A percentile compares a stretch with the other conserved stretches of the same genome.
These are phyloP conservation scores for Anolis sagrei DNA, from an alignment of 2,113 vertebrate species.

Conservation along the genomic window DNA sequence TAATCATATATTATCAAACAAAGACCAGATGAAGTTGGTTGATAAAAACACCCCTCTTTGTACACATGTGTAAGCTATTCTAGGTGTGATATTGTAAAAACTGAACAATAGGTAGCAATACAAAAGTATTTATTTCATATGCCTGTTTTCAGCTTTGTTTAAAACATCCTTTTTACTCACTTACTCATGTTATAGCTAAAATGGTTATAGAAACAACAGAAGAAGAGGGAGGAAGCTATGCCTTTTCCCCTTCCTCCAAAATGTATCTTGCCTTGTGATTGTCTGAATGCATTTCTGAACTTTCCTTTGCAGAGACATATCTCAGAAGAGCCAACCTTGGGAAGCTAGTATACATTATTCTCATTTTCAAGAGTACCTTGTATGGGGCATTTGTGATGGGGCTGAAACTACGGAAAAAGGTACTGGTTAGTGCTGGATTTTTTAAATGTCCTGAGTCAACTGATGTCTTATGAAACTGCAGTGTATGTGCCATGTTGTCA, in stretches of 20 bases:
- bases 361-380: slow-evolving; percentile 57
- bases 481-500: background rate
- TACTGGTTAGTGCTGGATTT: slow-evolving; percentile 1
- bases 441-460: background rate
- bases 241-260: no score
- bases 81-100: no score
- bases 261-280: background rate
- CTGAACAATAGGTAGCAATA: no score
- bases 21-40: no score
- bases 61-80: no score
- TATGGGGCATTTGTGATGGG: slow-evolving; percentile 41
- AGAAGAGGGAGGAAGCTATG: background rate
- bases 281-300: background rate
- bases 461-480: background rate
- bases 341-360: slow-evolving; percentile 43
- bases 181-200: no score
- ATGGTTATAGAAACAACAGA: background rate
- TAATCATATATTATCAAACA: background rate
- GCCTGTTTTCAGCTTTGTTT: no score
- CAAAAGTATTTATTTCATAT: no score
- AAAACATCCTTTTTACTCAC: no score
- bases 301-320: slow-evolving; percentile 36
- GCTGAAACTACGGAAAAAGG: slow-evolving; percentile 42
- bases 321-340: slow-evolving; percentile 11
- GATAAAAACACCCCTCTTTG: no score